These are phyloP conservation scores for Tuta absoluta DNA, from an alignment of 2,888 invertebrate genomes.

Conservation along the genomic window DNA sequence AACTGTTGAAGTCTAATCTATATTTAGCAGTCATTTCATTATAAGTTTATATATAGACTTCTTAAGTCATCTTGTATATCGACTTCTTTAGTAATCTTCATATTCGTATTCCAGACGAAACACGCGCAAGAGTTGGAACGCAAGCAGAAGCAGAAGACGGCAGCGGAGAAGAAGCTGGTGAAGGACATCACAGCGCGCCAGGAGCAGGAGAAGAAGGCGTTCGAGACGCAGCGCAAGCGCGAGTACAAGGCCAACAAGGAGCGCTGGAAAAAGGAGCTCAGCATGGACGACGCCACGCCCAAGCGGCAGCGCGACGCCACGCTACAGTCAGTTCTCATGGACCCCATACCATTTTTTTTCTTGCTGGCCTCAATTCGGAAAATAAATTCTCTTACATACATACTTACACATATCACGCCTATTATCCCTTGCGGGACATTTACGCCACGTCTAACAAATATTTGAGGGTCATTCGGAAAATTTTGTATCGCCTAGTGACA, in stretches of 20 bases:
- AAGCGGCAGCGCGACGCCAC: constrained; percentile 95
- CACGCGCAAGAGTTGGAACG: constrained; percentile 90
- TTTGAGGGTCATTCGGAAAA: too few relatives aligned
- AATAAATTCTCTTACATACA: too few relatives aligned
- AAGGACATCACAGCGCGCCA: constrained; percentile 95
- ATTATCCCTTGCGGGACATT: too few relatives aligned
- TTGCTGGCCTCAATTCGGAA: too few relatives aligned
- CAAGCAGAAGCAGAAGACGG: constrained; percentile 91
- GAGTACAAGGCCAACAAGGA: constrained; percentile 99
- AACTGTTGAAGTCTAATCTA: too few relatives aligned
- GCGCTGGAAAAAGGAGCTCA: constrained; percentile 95
- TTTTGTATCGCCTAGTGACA: too few relatives aligned
- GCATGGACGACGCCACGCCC: constrained; percentile 94
- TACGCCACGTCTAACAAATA: too few relatives aligned
- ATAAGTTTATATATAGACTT: constrained; percentile 43
- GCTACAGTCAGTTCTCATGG: constrained; percentile 83
- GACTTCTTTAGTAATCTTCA: too few relatives aligned
- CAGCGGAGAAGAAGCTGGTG: constrained; percentile 94
- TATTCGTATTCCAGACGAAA: constrained; percentile 75
- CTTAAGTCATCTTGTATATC: too few relatives aligned
- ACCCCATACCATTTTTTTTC: too few relatives aligned
- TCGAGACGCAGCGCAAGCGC: constrained; percentile 95
- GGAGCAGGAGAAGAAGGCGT: constrained; percentile 94
- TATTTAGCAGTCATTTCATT: too few relatives aligned
- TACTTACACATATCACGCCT: too few relatives aligned